Evolutionary conservation across 2,888 invertebrate genomes (phyloP), one percentile per base, ranked within the genome.

Genomic region (Euclidia mi): DNA sequence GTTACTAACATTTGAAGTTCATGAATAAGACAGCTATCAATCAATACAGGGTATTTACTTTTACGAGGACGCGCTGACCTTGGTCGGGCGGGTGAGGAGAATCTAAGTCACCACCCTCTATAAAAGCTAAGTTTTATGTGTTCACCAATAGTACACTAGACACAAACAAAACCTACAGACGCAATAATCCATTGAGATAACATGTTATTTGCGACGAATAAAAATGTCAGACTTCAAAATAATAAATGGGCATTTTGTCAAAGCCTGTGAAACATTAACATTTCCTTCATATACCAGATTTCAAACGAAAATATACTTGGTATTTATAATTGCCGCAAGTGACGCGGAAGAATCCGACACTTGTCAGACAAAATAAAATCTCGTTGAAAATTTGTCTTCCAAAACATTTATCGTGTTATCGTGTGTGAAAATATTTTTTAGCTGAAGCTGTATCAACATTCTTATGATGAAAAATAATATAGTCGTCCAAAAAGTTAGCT

Each of bases 11-110:
- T 66, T 63, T 45, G 56, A 51, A 55, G 34, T 37, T 34, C 37
- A 38, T 17, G 20, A 42, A 56, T 58, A 31, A 41, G 44, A 35
- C 32, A 42, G 47, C 12, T 40, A 35, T 60, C 55, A 67, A 69
- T 70, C 75, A 70, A 74, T 74, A 60, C 14, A 51, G 11, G 14
- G 4, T 28, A 25, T 67, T 56, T 56, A 50, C 48, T 51, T 56
- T 71, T 60, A 52, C 47, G 40, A 63, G 66, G 69, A 69, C 71
- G 50, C 43, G 49, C 50, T 56, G 50, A 66, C 74, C 75, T 74
- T 74, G 60, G 2, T 11, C 18, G 34, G n/a, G 14, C 41, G 48
- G 55, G 56, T 50, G 49, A 47, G 50, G 47, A 40, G 31, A 44
- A 57, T 45, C 28, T 37, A 58, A 45, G 62, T 60, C 61, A 47